A percentile compares a stretch with the other conserved stretches of the same genome.
phyloP scores from a whole-genome alignment of 2,113 vertebrate genomes.

The Fregetta grallaria region DNA sequence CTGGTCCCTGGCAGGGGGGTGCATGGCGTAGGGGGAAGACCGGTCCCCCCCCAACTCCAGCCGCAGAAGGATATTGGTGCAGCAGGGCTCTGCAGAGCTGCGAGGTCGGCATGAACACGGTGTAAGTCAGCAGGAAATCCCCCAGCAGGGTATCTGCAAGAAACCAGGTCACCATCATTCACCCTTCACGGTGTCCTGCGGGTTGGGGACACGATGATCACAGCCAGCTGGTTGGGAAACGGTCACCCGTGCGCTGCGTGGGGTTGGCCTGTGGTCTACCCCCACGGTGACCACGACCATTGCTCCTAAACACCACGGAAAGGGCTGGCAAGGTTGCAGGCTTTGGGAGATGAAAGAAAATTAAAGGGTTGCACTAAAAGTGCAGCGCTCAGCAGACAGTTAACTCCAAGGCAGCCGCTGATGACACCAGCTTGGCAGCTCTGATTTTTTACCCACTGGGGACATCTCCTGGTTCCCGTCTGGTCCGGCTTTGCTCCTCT shows the following conservation, averaged over 20 bases:
- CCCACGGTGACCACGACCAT: accelerated
- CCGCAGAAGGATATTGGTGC: slow-evolving; percentile 87
- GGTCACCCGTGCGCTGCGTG: accelerated
- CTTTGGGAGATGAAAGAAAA: neutral
- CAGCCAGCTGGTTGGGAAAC: neutral
- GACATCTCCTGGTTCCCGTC: neutral
- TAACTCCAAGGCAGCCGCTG: accelerated
- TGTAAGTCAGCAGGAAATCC: slow-evolving; percentile 91
- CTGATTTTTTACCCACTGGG: neutral
- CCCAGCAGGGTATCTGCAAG: slow-evolving; percentile 83
- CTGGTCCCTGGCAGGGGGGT: neutral
- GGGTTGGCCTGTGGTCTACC: neutral
- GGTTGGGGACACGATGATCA: accelerated
- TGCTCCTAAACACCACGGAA: accelerated
- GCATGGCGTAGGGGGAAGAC: accelerated
- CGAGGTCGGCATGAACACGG: slow-evolving; percentile 89
- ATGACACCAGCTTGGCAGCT: neutral
- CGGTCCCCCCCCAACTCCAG: accelerated
- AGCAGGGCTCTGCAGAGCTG: slow-evolving; percentile 87
- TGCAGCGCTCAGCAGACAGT: accelerated
- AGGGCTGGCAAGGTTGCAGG: no score
- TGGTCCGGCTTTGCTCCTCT: neutral
- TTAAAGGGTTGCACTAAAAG: no score
- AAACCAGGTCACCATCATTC: accelerated
- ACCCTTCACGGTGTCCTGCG: accelerated